These are phyloP conservation scores for Gonioctena quinquepunctata DNA, from an alignment of 1,140 invertebrate genomes.

Conservation along the genomic window DNA sequence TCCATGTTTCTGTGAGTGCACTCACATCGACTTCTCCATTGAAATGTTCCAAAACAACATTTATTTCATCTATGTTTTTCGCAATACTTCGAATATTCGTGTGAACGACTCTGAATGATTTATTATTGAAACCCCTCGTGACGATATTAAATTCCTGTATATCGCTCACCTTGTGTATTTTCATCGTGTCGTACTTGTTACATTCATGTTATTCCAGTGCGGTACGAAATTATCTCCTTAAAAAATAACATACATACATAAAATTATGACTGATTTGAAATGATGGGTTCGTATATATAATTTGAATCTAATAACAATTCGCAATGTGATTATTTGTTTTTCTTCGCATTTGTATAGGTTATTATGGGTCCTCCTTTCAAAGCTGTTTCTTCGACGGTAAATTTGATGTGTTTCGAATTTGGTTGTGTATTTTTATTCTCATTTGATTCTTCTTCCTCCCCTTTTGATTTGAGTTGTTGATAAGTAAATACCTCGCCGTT, in stretches of 20 bases:
- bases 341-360: neutral
- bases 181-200: neutral
- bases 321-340: neutral
- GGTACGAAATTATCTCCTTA: too few species aligned
- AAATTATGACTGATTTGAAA: too few species aligned
- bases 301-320: neutral
- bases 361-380: neutral
- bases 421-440: neutral
- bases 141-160: neutral
- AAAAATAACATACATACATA: too few species aligned
- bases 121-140: neutral
- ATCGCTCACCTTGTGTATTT: conserved; percentile 1
- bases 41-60: neutral
- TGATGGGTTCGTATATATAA: neutral
- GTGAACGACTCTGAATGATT: neutral
- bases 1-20: neutral
- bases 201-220: too few species aligned
- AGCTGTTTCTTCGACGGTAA: neutral
- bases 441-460: neutral
- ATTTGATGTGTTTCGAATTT: neutral
- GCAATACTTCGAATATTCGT: conserved; percentile 2
- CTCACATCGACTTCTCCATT: neutral
- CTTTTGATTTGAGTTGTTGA: neutral
- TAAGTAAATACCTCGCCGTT: neutral
- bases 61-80: neutral